Base-by-base conservation (phyloP, 2,888 invertebrate genomes). In the Gymnosoma rotundatum region DNA sequence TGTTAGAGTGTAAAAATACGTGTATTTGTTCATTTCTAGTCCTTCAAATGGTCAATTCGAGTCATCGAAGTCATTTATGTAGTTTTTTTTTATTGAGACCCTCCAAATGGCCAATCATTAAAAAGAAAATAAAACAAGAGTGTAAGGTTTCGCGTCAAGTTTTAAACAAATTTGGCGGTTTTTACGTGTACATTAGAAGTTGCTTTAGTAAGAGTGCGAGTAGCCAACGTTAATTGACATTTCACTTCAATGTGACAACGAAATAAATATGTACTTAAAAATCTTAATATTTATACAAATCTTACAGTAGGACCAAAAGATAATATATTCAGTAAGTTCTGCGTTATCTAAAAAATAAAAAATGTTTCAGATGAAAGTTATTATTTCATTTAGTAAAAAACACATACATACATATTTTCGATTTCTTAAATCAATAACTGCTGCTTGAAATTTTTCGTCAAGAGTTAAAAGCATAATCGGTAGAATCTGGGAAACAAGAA, bases 191-290 rank as follows among this genome's bases (percentile, higher is more conserved):
- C 50, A 45, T 58, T 78, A 18, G 42, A 1, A 38, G 60, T 36
- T 50, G 56, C 45, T 38, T 42, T 52, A n/a, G 42, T 70, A 42
- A 32, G n/a, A 58, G 18, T 38, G 64, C 20, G 38, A 78, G 60
- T 50, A 63, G 63, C 2, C 16, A 64, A 60, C 70, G 18, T 8
- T 78, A 84, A 84, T 81, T 81, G 84, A 78, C 84, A 84, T 69
- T 56, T 74, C 78, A 54, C 58, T 73, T 74, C 74, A 69, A 74
- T 69, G 69, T 78, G 81, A 78, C 76, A 69, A 72, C 66, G 32
- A 73, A 66, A 54, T 73, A 66, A 69, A 56, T 73, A 52, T 73
- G 58, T 56, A 69, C 36, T 66, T 50, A 61, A 75, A 75, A 61
- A 61, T 64, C 79, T 79, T 79, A 0, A 52, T 74, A 12, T 69